A percentile compares a stretch with the other conserved stretches of the same genome.
phyloP scores from a whole-genome alignment of 2,888 invertebrate genomes.

The Petrolisthes manimaculis region DNA sequence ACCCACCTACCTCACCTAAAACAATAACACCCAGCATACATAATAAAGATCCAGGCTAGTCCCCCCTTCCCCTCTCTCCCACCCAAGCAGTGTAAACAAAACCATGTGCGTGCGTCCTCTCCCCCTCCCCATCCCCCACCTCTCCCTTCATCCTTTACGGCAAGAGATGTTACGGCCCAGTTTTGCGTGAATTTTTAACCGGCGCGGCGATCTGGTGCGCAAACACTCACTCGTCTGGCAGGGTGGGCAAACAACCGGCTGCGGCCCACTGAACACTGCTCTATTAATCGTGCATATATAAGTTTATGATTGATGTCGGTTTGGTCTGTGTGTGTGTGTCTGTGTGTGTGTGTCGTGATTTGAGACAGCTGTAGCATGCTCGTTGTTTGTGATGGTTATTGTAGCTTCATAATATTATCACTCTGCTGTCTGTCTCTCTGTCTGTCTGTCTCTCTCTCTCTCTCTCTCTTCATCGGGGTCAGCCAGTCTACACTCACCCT shows the following conservation, averaged over 20 bases:
- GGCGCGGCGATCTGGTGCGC: not conserved
- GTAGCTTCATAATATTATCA: not conserved
- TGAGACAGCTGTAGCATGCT: not conserved
- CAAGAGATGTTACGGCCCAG: too few relatives aligned
- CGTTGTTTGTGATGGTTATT: too few relatives aligned
- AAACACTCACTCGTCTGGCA: constrained; percentile 1
- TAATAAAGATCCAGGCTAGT: too few relatives aligned
- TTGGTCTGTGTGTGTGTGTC: not conserved
- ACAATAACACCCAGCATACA: too few relatives aligned
- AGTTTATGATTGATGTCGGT: not conserved
- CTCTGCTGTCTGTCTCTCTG: not conserved
- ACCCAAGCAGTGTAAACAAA: not conserved
- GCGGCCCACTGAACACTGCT: not conserved
- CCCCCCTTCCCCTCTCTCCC: not conserved
- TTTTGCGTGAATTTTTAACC: too few relatives aligned
- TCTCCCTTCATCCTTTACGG: too few relatives aligned
- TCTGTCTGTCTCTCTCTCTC: not conserved
- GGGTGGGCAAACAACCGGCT: not conserved
- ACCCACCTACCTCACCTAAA: too few relatives aligned
- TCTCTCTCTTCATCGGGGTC: not conserved
- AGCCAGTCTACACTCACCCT: too few relatives aligned
- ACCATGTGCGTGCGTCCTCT: too few relatives aligned
- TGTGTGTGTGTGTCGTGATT: not conserved
- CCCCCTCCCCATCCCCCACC: too few relatives aligned
- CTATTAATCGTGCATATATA: constrained; percentile 3